Evolutionary conservation across 1,140 invertebrate genomes (phyloP), one percentile per base, ranked within the genome.

Genomic region (Drosophila sucinea): DNA sequence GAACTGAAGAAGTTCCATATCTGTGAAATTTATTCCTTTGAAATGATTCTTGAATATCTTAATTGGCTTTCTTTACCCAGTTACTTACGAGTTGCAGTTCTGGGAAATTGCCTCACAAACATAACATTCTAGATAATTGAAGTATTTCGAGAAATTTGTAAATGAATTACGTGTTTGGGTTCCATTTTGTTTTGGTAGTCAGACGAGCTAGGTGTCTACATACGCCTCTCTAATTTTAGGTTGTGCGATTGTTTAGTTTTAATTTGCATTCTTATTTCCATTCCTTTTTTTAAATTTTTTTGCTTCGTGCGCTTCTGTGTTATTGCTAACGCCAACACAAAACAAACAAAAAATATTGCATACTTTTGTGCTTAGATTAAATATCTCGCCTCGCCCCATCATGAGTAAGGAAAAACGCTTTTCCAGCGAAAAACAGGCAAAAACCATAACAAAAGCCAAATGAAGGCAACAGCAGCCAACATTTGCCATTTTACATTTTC

Each of bases 311-410:
- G 25, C 23, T 51, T 27, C 44, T 33, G 6, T 35, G 17, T 58
- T 58, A 33, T 25, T 33, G 56, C n/a, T 41, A 44, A 44, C 35
- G 38, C 27, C 23, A 61, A 61, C 35, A 61, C 64, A 60, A 17
- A 17, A 38, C 33, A 47, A 51, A 51, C 35, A 44, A 61, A 41
- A 60, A 61, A 61, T 61, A 44, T 70, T 65, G 79, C 68, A 79
- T 70, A 77, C 66, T 69, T 58, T 17, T 33, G 27, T 61, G 83
- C 64, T 73, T 68, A 69, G 60, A 83, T 87, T 87, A 82, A 86
- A 86, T 79, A 60, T 38, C 60, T n/a, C 10, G 38, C 67, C 56
- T 35, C 68, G 47, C 17, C 55, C 60, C 80, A 23, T 51, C 30
- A 38, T 11, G 56, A 23, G 30, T 11, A 17, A 51, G 32, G 17